Evolutionary conservation across 2,888 invertebrate genomes (phyloP), one percentile per base, ranked within the genome.

Genomic region (Augiades crinisus): DNA sequence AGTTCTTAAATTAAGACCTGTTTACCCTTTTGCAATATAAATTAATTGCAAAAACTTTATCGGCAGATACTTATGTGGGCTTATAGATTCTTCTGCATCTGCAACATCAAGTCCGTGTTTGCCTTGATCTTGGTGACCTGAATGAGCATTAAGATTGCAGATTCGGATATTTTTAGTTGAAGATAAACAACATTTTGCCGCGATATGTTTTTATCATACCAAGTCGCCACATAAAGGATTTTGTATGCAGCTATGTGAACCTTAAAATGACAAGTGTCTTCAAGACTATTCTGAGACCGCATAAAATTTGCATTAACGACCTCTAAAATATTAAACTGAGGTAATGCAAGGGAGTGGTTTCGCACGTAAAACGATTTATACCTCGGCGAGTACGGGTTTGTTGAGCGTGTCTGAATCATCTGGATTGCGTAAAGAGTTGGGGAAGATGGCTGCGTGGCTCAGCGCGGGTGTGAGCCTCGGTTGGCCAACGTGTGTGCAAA

Each of bases 401-500:
- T 65, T 53, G 57, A 62, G 52, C n/a, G 56, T 60, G 65, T 58
- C 67, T 75, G 73, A 75, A 66, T 72, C 72, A 75, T 70, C 61
- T 46, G 37, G 17, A 59, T 81, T 81, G 70, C 75, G 78, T 71
- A 81, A 81, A 65, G 40, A 53, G 53, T 61, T 55, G 60, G 70
- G 67, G 70, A 75, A 74, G 70, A 74, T 55, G 61, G 61, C 64
- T 67, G 61, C 65, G 59, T 55, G 58, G 58, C 58, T 55, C 59
- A 53, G 60, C 64, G 63, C 65, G 56, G 60, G 68, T 72, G 71
- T 69, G 63, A 65, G 67, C 59, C 64, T 67, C 53, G 65, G 70
- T 84, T 84, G 61, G 77, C 78, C 67, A 85, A 86, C 66, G 62
- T 69, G 68, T 78, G 72, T 68, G 72, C 68, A 78, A 87, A 86